A percentile compares a stretch with the other conserved stretches of the same genome.
phyloP scores from a whole-genome alignment of 2,113 vertebrate genomes.

The Laticauda laticaudata region DNA sequence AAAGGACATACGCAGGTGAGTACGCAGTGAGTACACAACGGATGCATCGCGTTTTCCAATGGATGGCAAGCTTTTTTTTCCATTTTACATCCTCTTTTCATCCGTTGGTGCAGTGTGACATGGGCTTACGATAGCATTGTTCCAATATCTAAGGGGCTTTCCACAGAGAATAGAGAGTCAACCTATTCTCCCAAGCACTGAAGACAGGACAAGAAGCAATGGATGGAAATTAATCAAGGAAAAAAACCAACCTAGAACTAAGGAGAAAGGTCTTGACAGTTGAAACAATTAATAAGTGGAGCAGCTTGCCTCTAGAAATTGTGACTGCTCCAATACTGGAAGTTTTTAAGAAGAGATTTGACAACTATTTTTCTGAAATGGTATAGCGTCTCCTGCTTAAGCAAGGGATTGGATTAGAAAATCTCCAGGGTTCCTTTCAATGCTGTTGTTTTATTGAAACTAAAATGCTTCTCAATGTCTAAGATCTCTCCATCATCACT shows the following conservation, averaged over 20 bases:
- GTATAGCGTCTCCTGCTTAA: background rate
- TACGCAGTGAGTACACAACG: too few relatives aligned
- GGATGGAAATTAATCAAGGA: background rate
- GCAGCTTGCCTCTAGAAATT: background rate
- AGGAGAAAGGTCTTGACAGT: background rate
- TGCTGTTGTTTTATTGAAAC: background rate
- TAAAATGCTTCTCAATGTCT: background rate
- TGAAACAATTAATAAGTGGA: background rate
- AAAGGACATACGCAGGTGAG: too few relatives aligned
- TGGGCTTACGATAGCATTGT: background rate
- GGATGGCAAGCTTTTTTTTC: too few relatives aligned
- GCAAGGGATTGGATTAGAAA: background rate
- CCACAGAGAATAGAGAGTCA: background rate
- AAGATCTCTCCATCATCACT: background rate
- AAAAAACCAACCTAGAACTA: background rate
- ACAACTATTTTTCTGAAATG: background rate
- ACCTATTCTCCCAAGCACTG: background rate
- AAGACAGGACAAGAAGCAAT: background rate
- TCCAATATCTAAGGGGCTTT: background rate
- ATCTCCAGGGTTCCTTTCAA: background rate
- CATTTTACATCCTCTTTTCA: too few relatives aligned
- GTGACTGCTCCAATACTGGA: too few relatives aligned
- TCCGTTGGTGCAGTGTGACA: too few relatives aligned
- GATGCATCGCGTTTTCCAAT: too few relatives aligned
- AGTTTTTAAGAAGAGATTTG: background rate